Evolutionary conservation across 2,888 invertebrate species (phyloP).

Genomic region (Drosophila recens): DNA sequence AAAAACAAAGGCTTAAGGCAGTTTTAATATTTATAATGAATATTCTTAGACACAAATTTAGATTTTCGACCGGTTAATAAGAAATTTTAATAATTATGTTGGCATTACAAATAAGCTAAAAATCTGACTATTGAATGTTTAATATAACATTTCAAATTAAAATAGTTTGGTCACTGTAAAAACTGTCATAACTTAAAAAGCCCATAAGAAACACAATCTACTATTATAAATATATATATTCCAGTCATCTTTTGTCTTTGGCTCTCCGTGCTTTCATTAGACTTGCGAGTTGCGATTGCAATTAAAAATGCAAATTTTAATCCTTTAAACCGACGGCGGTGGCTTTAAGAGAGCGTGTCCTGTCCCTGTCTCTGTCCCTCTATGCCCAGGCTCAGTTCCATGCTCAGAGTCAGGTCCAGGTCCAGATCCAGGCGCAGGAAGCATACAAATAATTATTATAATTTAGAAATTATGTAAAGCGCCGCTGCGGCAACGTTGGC

Average conservation of each 20-base stretch:
- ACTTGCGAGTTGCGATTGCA: conserved; percentile 61
- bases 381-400: background rate
- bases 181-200: too few relatives aligned
- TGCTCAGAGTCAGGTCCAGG: conserved; percentile 45
- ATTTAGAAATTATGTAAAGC: conserved; percentile 82
- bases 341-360: conserved; percentile 32
- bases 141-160: too few relatives aligned
- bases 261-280: conserved; percentile 50
- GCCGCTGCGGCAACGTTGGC: conserved; percentile 60
- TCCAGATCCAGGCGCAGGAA: conserved; percentile 59
- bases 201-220: background rate
- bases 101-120: too few relatives aligned
- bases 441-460: conserved; percentile 82
- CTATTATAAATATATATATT: background rate
- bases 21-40: too few relatives aligned
- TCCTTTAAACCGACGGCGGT: conserved; percentile 63
- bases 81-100: too few relatives aligned
- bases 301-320: conserved; percentile 80
- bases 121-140: too few relatives aligned
- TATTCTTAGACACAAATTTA: too few relatives aligned
- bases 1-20: too few relatives aligned
- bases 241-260: conserved; percentile 16
- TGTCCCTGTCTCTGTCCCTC: background rate
- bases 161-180: too few relatives aligned
- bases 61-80: too few relatives aligned